Percentiles rank a stretch among this genome's conserved stretches.
Evolutionary conservation across 2,113 vertebrate genomes (phyloP).

Genomic region (Halcyon malimbica): DNA sequence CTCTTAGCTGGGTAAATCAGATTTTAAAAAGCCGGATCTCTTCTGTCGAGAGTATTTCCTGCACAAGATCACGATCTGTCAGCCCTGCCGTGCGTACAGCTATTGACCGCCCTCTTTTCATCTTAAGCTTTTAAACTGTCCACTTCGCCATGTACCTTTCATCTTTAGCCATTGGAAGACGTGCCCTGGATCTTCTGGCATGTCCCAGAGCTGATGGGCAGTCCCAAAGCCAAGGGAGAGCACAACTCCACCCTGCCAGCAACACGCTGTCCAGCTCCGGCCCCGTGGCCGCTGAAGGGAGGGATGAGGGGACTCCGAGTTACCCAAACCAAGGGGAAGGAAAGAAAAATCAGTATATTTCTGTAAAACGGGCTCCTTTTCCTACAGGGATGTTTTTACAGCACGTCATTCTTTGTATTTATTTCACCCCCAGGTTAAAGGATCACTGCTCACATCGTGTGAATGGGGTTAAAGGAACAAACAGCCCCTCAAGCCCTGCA

Average conservation of each 20-base stretch:
- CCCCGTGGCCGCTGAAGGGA: neutral
- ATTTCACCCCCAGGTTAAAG: neutral
- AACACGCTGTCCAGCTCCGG: neutral
- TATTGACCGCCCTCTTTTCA: neutral
- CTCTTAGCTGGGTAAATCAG: neutral
- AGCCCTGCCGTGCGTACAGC: fast-evolving
- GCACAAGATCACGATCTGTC: neutral
- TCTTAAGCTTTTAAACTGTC: neutral
- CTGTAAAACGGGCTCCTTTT: neutral
- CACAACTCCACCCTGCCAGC: neutral
- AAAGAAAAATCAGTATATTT: neutral
- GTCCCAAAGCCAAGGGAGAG: neutral
- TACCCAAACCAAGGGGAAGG: neutral
- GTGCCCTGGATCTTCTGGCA: fast-evolving
- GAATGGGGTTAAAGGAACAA: neutral
- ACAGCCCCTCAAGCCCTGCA: neutral
- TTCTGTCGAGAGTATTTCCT: neutral
- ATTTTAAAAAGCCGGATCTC: neutral
- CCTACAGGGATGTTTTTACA: neutral
- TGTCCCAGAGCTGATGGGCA: fast-evolving
- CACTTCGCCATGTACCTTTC: neutral
- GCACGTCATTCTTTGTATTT: neutral
- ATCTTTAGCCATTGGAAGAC: neutral
- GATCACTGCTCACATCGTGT: neutral
- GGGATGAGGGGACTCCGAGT: neutral